Percentiles rank a stretch among this genome's conserved stretches.
These are phyloP conservation scores for Craterocephalus amniculus DNA, from an alignment of 2,797 vertebrate genomes.

Conservation along the genomic window DNA sequence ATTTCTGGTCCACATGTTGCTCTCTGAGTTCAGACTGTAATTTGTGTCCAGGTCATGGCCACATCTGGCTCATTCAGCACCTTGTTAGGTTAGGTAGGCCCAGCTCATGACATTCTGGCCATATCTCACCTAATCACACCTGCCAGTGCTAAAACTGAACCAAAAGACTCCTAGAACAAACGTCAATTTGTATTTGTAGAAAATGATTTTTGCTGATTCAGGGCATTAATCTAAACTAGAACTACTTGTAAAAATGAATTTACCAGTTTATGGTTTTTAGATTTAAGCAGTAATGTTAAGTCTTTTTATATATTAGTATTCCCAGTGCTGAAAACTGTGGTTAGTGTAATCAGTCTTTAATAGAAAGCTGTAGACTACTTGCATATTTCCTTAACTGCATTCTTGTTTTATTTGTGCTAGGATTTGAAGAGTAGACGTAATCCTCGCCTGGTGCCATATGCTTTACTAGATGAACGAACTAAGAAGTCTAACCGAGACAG, in stretches of 20 bases:
- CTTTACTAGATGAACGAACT: constrained; percentile 95
- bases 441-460: constrained; percentile 96
- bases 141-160: not conserved
- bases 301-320: not conserved
- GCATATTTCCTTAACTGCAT: not conserved
- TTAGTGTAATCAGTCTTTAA: not conserved
- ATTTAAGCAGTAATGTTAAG: not conserved
- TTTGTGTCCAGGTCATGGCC: not conserved
- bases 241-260: not conserved
- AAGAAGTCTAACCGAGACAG: constrained; percentile 99
- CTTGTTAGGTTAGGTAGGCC: too few species aligned
- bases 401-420: constrained; percentile 69
- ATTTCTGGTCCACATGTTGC: too few species aligned
- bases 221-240: not conserved
- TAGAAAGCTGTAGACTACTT: not conserved
- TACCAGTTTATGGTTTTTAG: not conserved
- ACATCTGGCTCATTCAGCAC: not conserved
- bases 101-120: not conserved
- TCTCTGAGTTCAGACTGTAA: too few species aligned
- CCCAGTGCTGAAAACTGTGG: not conserved
- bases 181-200: not conserved
- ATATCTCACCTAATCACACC: not conserved
- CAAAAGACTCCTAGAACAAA: not conserved
- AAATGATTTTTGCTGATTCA: not conserved
- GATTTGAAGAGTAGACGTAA: constrained; percentile 98